Conservation (phyloP, 2,113 vertebrate species). For the Sturnus vulgaris region DNA sequence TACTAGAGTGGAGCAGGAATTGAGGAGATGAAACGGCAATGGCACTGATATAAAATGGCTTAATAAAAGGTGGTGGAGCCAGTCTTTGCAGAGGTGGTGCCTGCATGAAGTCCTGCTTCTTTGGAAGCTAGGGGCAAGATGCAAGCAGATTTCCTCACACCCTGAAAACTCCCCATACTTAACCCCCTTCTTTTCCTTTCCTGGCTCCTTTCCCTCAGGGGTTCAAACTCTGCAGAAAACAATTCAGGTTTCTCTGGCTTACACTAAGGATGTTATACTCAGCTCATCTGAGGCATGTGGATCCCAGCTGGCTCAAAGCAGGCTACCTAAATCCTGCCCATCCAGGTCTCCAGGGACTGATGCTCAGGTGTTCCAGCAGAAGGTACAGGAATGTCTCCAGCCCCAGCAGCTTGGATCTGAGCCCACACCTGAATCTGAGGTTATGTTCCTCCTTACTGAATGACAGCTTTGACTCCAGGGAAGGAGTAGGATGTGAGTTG, state of each 20-base stretch:
- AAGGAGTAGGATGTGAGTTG: neutral
- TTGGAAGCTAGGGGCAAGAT: neutral
- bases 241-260: neutral
- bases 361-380: neutral
- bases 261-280: neutral
- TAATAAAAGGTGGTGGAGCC: neutral
- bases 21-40: neutral
- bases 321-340: neutral
- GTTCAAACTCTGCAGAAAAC: neutral
- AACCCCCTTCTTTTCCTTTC: neutral
- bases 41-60: neutral
- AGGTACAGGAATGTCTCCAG: neutral
- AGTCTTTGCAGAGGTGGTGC: neutral
- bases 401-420: neutral
- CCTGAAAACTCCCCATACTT: neutral
- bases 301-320: neutral
- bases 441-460: neutral
- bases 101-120: neutral
- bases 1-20: neutral
- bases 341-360: neutral
- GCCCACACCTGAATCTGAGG: neutral
- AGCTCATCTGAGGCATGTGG: neutral
- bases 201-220: accelerated
- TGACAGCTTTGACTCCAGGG: neutral
- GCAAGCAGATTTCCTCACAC: neutral